Base-by-base conservation (phyloP, 2,888 invertebrate genomes). In the Autographa gamma region DNA sequence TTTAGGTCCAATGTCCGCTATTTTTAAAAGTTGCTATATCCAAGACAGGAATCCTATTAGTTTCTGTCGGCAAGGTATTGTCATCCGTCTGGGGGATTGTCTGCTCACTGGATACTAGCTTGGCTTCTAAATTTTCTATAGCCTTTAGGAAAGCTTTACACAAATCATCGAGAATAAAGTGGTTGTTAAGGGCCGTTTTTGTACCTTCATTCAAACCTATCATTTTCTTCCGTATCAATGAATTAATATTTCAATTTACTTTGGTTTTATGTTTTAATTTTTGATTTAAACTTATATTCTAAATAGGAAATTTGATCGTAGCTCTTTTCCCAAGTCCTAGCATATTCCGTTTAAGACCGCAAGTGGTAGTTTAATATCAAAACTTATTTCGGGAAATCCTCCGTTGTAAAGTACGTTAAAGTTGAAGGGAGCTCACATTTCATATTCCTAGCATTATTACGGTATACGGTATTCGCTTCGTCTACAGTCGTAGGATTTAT, bases 401-500 rank as follows among this genome's bases (percentile, higher is more conserved):
- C n/a, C 48, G 48, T 48, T n/a, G 48, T 48, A 48, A 43, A 48
- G 48, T 72, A 73, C 71, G 73, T 64, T 54, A 73, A 67, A 72
- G 71, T 79, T 72, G 72, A 19, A 74, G 81, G 64, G 71, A 74
- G 77, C 81, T 85, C 83, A 68, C 80, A 82, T 82, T 84, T 82
- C 69, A 82, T 84, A 82, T 82, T 82, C 74, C 71, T 71, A 65
- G 73, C 71, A 82, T 82, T 83, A 84, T 82, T 82, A 74, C 79
- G 75, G 78, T 72, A 80, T 82, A 74, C 79, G 75, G 78, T 72
- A 80, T 78, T 73, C 80, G 74, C 69, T 68, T 62, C 73, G 82
- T 77, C 80, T 77, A 76, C 76, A 76, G 77, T 79, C 74, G 81
- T 79, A 72, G 84, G 83, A 84, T 85, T 85, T 84, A 86, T 85